Evolutionary conservation across 2,113 vertebrate species (phyloP).

Genomic region (Apodemus sylvaticus): DNA sequence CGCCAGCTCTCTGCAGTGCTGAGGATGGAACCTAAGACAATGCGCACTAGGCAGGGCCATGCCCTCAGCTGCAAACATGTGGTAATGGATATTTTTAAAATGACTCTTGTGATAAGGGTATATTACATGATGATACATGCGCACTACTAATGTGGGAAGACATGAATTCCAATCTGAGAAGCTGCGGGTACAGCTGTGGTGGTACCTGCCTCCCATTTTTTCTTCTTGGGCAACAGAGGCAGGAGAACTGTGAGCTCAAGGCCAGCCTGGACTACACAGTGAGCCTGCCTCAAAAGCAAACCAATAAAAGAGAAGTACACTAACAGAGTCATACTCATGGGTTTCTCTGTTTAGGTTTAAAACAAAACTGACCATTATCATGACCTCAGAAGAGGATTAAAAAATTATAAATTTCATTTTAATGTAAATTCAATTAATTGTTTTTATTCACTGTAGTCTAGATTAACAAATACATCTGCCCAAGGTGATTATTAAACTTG

Average conservation of each 20-base stretch:
- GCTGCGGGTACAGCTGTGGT: not conserved
- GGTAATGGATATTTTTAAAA: not conserved
- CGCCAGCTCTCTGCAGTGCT: not conserved
- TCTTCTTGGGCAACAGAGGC: not conserved
- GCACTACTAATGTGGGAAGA: not conserved
- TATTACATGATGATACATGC: constrained; percentile 1
- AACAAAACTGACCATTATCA: constrained; percentile 27
- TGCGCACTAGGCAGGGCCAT: not conserved
- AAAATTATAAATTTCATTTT: constrained; percentile 37
- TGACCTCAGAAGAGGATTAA: not conserved
- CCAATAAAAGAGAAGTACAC: not conserved
- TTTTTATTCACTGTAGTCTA: not conserved
- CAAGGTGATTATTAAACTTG: not conserved
- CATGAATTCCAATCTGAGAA: constrained; percentile 3
- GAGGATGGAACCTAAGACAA: not conserved
- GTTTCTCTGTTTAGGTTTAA: constrained; percentile 19
- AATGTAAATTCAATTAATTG: not conserved
- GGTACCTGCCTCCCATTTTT: not conserved
- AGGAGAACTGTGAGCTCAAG: not conserved
- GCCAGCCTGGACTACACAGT: not conserved
- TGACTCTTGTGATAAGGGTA: not conserved
- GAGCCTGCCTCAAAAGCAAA: not conserved
- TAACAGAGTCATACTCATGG: not conserved
- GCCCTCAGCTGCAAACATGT: not conserved
- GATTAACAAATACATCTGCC: constrained; percentile 25